These are phyloP conservation scores for Cyrtonyx montezumae DNA, from an alignment of 2,113 vertebrate genomes.

Conservation along the genomic window DNA sequence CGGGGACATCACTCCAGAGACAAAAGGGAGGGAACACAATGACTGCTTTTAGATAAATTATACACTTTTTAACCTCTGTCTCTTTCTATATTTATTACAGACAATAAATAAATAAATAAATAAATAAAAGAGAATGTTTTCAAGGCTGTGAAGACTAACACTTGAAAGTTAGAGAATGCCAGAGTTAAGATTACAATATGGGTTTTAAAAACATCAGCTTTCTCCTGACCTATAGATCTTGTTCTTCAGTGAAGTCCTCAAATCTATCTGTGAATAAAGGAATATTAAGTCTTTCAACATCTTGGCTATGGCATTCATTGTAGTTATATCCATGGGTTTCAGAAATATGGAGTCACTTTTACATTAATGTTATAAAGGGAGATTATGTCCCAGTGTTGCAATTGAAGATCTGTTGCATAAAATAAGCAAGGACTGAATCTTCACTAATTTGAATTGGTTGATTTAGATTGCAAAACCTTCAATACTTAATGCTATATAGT, in stretches of 20 bases:
- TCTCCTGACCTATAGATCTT: background rate
- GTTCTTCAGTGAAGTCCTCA: background rate
- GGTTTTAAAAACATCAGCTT: background rate
- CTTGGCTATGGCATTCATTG: background rate
- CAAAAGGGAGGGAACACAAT: background rate
- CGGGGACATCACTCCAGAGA: background rate
- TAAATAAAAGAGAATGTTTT: background rate
- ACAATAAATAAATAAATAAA: background rate
- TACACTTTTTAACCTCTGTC: constrained; percentile 6
- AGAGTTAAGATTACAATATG: background rate
- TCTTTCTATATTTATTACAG: background rate
- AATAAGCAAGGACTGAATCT: background rate
- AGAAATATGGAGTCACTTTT: background rate
- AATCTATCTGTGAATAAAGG: background rate
- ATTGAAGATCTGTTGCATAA: background rate
- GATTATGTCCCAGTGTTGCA: background rate
- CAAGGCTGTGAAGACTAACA: background rate
- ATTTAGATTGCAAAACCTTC: background rate
- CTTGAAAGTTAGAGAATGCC: background rate
- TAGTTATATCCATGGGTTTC: background rate
- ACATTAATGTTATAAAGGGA: background rate
- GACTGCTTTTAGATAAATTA: background rate
- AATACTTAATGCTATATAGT: background rate
- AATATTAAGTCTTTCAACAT: background rate
- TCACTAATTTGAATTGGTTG: background rate